These are phyloP conservation scores for Dyspetes luteomarginatus DNA, from an alignment of 2,888 invertebrate genomes.

Conservation along the genomic window DNA sequence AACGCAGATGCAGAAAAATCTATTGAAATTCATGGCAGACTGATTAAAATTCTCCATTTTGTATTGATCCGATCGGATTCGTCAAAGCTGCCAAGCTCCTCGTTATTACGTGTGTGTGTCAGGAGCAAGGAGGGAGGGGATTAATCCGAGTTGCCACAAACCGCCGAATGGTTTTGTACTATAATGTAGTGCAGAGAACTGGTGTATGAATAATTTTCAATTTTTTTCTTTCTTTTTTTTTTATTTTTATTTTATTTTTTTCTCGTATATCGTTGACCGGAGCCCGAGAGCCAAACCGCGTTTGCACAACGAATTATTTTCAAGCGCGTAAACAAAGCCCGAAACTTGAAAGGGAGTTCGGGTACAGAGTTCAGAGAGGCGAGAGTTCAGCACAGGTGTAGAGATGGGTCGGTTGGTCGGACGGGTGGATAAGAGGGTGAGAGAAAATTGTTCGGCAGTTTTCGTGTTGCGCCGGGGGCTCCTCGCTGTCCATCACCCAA, in stretches of 20 bases:
- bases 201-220: conserved; percentile 9
- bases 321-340: conserved; percentile 80
- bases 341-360: conserved; percentile 78
- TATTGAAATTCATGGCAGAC: too few species aligned
- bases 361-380: conserved; percentile 39
- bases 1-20: too few species aligned
- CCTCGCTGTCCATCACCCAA: conserved; percentile 63
- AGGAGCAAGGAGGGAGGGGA: too few species aligned
- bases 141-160: too few species aligned
- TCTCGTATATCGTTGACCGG: conserved; percentile 24
- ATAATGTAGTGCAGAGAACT: background rate
- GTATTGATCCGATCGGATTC: conserved; percentile 19
- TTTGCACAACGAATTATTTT: conserved; percentile 75
- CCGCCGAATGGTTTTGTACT: too few species aligned
- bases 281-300: conserved; percentile 36
- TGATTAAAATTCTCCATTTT: background rate
- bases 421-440: conserved; percentile 62
- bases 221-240: conserved; percentile 1
- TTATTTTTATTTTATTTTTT: too few species aligned
- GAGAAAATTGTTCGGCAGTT: conserved; percentile 81
- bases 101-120: background rate
- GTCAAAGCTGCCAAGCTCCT: background rate
- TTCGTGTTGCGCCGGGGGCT: conserved; percentile 74
- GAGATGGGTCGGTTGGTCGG: conserved; percentile 34
- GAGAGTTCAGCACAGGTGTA: conserved; percentile 37